Conservation (phyloP, 1,140 invertebrate genomes). For the Whitmania pigra region DNA sequence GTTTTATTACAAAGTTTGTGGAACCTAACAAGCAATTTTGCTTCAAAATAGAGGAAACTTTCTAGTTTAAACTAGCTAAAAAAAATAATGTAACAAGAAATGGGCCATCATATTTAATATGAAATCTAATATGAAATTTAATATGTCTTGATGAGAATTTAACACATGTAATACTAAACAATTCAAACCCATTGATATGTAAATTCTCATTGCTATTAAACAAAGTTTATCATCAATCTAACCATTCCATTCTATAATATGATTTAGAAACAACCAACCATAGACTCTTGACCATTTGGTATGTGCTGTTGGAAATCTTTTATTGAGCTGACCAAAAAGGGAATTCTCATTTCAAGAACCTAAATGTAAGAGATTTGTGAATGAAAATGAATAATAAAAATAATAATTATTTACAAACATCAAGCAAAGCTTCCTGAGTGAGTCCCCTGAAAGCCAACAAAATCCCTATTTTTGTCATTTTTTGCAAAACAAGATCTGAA, state of each 20-base stretch:
- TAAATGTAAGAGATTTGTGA: conserved; percentile 22
- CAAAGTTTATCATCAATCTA: neutral
- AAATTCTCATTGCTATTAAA: neutral
- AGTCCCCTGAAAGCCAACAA: conserved; percentile 87
- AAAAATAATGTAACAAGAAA: too few species aligned
- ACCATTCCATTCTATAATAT: neutral
- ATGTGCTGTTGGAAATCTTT: conserved; percentile 84
- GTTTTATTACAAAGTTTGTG: too few species aligned
- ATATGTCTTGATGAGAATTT: too few species aligned
- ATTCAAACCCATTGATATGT: too few species aligned
- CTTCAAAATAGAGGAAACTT: too few species aligned
- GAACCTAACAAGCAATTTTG: too few species aligned
- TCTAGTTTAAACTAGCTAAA: too few species aligned
- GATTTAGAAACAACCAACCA: conserved; percentile 47
- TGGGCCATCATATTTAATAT: too few species aligned
- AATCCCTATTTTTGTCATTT: conserved; percentile 95
- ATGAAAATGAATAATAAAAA: too few species aligned
- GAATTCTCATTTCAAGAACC: conserved; percentile 74
- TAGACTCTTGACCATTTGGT: conserved; percentile 63
- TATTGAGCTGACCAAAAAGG: conserved; percentile 89
- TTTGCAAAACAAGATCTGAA: conserved; percentile 81
- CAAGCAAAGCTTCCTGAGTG: conserved; percentile 78
- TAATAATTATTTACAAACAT: conserved; percentile 49
- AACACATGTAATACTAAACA: too few species aligned
- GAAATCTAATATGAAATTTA: too few species aligned